Evolutionary conservation across 1,140 invertebrate genomes (phyloP).

Genomic region (Cyclina sinensis): DNA sequence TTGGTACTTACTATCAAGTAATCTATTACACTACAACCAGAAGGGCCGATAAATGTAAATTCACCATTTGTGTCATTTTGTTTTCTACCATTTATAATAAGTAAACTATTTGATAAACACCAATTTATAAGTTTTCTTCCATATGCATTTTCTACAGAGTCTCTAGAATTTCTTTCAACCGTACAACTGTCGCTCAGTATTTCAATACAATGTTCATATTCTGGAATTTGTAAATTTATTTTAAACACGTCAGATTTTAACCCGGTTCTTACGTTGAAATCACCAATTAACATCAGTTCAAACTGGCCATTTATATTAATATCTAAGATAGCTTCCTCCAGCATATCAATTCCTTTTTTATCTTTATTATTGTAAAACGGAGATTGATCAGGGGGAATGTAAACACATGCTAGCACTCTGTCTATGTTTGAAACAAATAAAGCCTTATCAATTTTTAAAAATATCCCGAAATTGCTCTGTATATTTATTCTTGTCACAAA

Average conservation of each 20-base stretch:
- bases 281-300: background rate
- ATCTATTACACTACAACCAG: too few relatives aligned
- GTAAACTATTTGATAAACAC: background rate
- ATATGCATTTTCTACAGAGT: background rate
- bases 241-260: background rate
- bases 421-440: background rate
- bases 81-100: too few relatives aligned
- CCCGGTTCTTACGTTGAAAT: background rate
- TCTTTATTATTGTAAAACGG: background rate
- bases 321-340: background rate
- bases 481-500: background rate
- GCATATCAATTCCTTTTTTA: background rate
- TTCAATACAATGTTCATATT: background rate
- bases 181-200: background rate
- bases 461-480: background rate
- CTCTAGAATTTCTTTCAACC: background rate
- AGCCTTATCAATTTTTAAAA: background rate
- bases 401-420: background rate
- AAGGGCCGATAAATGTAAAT: too few relatives aligned
- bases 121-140: background rate
- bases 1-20: too few relatives aligned
- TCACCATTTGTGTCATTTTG: too few relatives aligned
- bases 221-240: background rate
- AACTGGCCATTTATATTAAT: background rate
- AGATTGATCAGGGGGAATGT: background rate